Percentiles rank a stretch among this genome's conserved stretches.
Evolutionary conservation across 2,113 vertebrate species (phyloP).

Genomic region (Serinus canaria): DNA sequence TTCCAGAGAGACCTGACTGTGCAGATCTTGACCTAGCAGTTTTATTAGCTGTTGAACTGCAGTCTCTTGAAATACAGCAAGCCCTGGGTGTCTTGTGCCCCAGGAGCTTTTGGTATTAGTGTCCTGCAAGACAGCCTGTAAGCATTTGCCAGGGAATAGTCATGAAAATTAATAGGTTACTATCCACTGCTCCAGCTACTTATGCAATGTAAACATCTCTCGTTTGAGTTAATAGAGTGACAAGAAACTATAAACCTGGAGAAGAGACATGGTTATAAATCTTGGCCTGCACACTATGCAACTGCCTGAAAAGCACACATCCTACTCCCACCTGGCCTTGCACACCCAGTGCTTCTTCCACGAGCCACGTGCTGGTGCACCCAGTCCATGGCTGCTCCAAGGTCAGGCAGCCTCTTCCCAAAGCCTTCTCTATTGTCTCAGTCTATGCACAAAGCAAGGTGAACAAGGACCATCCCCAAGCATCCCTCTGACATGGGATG

Average conservation of each 20-base stretch:
- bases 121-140: not conserved
- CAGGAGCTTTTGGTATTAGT: conserved; percentile 15
- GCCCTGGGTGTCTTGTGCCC: conserved; percentile 8
- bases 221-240: conserved; percentile 44
- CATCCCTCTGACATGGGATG: not conserved
- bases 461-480: not conserved
- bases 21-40: not conserved
- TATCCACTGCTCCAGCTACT: conserved; percentile 40
- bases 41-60: conserved; percentile 53
- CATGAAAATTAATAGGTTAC: conserved; percentile 59
- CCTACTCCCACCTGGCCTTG: accelerated
- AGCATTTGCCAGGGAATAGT: conserved; percentile 11
- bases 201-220: conserved; percentile 57
- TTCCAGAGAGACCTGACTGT: not conserved
- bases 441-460: not conserved
- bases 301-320: not conserved
- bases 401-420: not conserved
- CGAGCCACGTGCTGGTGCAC: accelerated
- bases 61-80: conserved; percentile 19
- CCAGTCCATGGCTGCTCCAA: not conserved
- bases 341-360: not conserved
- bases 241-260: conserved; percentile 32
- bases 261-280: not conserved
- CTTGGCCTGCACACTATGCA: not conserved
- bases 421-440: not conserved